Conservation (phyloP, 2,797 vertebrate genomes). For the Merluccius polli region DNA sequence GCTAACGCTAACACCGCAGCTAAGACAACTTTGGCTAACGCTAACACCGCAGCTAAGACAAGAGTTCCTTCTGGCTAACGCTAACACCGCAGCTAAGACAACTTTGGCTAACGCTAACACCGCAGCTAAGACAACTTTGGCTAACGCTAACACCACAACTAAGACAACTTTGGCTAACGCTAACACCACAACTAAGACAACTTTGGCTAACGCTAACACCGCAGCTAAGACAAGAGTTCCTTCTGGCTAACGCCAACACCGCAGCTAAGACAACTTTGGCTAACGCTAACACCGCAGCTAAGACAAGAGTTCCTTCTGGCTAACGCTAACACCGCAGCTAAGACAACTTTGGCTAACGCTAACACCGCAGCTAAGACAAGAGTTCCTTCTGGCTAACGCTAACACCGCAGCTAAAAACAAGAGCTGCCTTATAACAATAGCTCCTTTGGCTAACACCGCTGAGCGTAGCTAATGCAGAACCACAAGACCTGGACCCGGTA, state of each 20-base stretch:
- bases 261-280: background rate
- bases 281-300: background rate
- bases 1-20: too few species aligned
- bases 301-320: too few species aligned
- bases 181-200: background rate
- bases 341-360: too few species aligned
- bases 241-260: constrained; percentile 9
- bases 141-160: background rate
- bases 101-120: too few species aligned
- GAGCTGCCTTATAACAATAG: too few species aligned
- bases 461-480: constrained; percentile 13
- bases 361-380: too few species aligned
- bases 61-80: background rate
- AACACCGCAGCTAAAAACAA: too few species aligned
- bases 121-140: constrained; percentile 8
- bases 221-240: constrained; percentile 12
- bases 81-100: background rate
- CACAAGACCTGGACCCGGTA: constrained; percentile 20
- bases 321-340: too few species aligned
- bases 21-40: too few species aligned
- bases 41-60: too few species aligned
- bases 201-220: constrained; percentile 6
- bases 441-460: background rate
- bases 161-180: background rate
- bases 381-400: background rate